These are phyloP conservation scores for Champsocephalus gunnari DNA, from an alignment of 2,797 vertebrate genomes.

Conservation along the genomic window DNA sequence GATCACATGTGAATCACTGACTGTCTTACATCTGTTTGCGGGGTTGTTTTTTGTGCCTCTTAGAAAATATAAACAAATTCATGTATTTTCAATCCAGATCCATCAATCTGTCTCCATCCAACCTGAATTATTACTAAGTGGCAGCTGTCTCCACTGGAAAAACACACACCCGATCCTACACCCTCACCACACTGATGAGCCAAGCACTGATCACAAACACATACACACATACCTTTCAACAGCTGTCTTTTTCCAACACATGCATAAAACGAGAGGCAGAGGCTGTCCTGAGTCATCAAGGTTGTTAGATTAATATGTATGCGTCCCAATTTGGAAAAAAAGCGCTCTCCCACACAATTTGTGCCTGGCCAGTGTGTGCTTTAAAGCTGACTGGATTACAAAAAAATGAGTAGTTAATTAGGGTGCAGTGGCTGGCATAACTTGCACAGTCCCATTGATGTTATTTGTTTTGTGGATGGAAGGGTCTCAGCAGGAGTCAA, in stretches of 20 bases:
- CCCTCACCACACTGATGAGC: constrained; percentile 10
- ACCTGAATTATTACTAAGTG: constrained; percentile 52
- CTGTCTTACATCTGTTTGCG: constrained; percentile 14
- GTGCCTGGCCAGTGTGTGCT: constrained; percentile 31
- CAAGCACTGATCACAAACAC: constrained; percentile 18
- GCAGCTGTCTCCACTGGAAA: constrained; percentile 41
- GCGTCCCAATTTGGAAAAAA: constrained; percentile 42
- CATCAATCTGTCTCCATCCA: constrained; percentile 28
- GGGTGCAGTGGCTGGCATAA: constrained; percentile 45
- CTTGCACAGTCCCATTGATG: constrained; percentile 57
- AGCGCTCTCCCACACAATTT: constrained; percentile 40
- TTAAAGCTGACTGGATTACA: constrained; percentile 63
- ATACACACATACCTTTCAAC: background rate
- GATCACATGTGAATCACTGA: constrained; percentile 1
- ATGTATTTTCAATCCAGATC: constrained; percentile 9
- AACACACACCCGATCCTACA: background rate
- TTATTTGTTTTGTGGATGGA: constrained; percentile 41
- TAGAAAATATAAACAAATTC: constrained; percentile 28
- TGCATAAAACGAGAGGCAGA: constrained; percentile 23
- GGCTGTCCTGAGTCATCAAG: constrained; percentile 40
- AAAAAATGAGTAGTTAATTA: constrained; percentile 67
- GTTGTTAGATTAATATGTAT: constrained; percentile 63
- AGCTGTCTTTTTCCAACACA: background rate
- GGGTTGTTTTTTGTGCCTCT: background rate
- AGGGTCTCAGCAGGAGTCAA: constrained; percentile 46